These are phyloP conservation scores for Brachypteracias leptosomus DNA, from an alignment of 2,113 vertebrate genomes.

Conservation along the genomic window DNA sequence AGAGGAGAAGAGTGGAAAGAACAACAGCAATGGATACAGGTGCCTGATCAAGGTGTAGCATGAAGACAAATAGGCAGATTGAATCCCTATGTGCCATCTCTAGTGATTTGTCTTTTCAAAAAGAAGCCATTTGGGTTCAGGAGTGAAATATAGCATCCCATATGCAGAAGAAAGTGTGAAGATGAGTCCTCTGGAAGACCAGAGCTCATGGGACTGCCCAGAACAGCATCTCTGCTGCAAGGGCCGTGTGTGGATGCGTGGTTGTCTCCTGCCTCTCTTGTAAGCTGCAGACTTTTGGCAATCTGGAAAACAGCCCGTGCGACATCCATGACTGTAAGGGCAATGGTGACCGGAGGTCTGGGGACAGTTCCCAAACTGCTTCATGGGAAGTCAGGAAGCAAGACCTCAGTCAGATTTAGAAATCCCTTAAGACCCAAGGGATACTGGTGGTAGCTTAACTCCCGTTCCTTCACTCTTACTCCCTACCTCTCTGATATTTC, in stretches of 20 bases:
- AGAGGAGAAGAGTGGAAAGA: not conserved
- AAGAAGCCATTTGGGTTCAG: not conserved
- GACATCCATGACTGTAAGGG: not conserved
- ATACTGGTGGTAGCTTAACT: not conserved
- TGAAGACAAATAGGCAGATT: rapidly evolving
- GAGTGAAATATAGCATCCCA: not conserved
- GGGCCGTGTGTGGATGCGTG: rapidly evolving
- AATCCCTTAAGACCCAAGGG: not conserved
- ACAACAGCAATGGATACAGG: not conserved
- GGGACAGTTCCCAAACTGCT: not conserved
- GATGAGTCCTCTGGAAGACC: not conserved
- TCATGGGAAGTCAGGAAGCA: not conserved
- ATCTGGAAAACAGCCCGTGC: rapidly evolving
- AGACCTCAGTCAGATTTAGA: not conserved
- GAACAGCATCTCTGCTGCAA: not conserved
- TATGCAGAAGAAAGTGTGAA: not conserved
- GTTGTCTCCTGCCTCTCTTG: not conserved
- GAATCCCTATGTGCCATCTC: not conserved
- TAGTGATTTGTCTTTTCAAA: not conserved
- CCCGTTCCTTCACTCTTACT: not conserved
- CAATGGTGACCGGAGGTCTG: rapidly evolving
- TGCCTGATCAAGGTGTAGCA: not conserved
- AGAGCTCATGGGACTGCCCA: rapidly evolving
- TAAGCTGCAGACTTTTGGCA: not conserved
- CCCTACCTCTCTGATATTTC: not conserved